phyloP scores from a whole-genome alignment of 2,113 vertebrate species.

The Rhinoptilus africanus region DNA sequence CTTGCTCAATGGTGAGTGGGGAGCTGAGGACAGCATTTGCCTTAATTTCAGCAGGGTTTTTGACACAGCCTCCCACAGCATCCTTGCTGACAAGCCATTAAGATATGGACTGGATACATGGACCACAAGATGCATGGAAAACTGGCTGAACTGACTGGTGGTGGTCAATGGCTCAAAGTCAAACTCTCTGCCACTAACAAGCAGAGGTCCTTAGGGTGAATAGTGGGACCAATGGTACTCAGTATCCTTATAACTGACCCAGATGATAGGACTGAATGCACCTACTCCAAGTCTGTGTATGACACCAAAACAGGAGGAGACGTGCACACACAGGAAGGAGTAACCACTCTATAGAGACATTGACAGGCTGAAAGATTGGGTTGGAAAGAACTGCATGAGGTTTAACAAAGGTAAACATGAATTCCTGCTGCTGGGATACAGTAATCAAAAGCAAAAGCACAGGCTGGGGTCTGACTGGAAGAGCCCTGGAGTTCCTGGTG shows the following conservation, averaged over 20 bases:
- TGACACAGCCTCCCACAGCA: not conserved
- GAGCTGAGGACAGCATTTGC: not conserved
- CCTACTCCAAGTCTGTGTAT: not conserved
- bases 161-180: not conserved
- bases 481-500: not conserved
- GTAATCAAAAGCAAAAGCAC: not conserved
- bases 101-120: not conserved
- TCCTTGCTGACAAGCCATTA: not conserved
- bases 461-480: not conserved
- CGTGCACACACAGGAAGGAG: not conserved
- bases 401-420: not conserved
- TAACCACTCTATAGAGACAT: not conserved
- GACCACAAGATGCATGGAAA: not conserved
- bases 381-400: accelerated
- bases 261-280: not conserved
- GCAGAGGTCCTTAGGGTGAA: not conserved
- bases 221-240: not conserved
- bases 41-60: not conserved
- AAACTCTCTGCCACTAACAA: not conserved
- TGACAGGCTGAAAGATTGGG: not conserved
- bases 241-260: not conserved
- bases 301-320: not conserved
- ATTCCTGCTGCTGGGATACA: not conserved
- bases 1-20: not conserved
- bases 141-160: not conserved